Percentiles rank a stretch among this genome's conserved stretches.
Conservation (phyloP, 2,113 vertebrate species). For the Dicerorhinus sumatrensis region DNA sequence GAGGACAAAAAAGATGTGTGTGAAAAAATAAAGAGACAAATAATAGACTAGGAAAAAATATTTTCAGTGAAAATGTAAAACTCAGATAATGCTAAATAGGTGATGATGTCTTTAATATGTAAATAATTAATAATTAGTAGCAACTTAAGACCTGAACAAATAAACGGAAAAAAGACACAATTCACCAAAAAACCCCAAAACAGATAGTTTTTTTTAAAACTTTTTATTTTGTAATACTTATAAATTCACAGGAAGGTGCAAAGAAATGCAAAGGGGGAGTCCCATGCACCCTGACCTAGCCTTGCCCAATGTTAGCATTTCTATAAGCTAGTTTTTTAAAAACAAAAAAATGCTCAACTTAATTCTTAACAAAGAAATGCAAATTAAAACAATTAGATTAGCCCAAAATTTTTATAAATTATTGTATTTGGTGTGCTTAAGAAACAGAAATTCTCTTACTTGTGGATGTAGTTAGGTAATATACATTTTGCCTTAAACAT, state of each 20-base stretch:
- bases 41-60: slow-evolving; percentile 18
- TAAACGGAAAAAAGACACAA: background rate
- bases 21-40: background rate
- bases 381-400: background rate
- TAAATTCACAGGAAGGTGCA: background rate
- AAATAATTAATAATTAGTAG: background rate
- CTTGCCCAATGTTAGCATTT: background rate
- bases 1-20: background rate
- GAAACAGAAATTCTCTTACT: slow-evolving; percentile 5
- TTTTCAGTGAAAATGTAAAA: background rate
- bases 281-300: background rate
- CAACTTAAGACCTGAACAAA: background rate
- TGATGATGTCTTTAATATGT: slow-evolving; percentile 3
- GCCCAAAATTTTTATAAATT: background rate
- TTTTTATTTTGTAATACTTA: background rate
- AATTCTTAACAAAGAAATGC: background rate
- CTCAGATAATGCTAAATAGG: background rate
- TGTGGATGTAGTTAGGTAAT: background rate
- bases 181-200: background rate
- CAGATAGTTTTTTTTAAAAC: background rate
- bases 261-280: background rate
- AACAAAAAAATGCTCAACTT: background rate
- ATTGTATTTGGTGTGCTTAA: background rate
- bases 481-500: background rate
- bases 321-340: background rate